phyloP scores from a whole-genome alignment of 1,140 invertebrate genomes.

The Cryptotermes secundus region DNA sequence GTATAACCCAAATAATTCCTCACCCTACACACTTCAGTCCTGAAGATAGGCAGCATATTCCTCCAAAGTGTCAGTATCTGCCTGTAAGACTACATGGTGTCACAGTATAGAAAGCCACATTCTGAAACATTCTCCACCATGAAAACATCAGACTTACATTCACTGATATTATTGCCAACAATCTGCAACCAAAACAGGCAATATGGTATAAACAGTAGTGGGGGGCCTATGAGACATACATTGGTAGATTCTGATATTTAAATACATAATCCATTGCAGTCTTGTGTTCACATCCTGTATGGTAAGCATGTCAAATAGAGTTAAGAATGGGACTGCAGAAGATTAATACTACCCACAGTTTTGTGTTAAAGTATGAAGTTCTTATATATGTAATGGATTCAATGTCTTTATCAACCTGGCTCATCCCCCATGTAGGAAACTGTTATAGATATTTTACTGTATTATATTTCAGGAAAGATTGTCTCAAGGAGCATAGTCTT shows the following conservation, averaged over 20 bases:
- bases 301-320: background rate
- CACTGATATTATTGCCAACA: too few species aligned
- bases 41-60: too few species aligned
- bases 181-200: too few species aligned
- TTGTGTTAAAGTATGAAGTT: background rate
- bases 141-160: too few species aligned
- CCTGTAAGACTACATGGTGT: too few species aligned
- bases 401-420: background rate
- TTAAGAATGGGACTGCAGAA: background rate
- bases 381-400: background rate
- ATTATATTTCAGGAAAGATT: background rate
- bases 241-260: background rate
- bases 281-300: background rate
- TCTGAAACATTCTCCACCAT: too few species aligned
- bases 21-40: too few species aligned
- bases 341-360: too few species aligned
- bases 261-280: background rate
- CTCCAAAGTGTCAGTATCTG: too few species aligned
- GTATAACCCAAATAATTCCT: too few species aligned
- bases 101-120: too few species aligned
- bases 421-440: background rate
- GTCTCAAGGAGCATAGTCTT: background rate
- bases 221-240: background rate
- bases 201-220: too few species aligned
- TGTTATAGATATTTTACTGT: background rate